Conservation (phyloP, 2,113 vertebrate genomes). For the Leptocoma aspasia region DNA sequence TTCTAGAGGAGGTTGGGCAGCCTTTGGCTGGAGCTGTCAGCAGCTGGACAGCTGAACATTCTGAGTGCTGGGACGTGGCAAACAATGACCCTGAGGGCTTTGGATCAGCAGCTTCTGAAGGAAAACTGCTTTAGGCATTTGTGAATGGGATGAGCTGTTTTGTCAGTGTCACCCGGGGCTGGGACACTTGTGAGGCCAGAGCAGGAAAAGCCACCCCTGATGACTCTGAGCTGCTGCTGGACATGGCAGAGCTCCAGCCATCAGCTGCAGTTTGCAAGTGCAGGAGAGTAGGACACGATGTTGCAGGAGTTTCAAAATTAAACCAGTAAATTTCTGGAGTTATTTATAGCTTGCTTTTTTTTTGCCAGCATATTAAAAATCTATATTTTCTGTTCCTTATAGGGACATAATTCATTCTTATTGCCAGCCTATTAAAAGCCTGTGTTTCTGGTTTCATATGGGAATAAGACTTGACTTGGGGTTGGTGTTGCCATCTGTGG, state of each 20-base stretch:
- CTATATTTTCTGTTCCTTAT: neutral
- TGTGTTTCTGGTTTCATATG: neutral
- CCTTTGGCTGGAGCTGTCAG: neutral
- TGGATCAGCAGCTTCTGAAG: neutral
- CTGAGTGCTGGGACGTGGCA: rapidly evolving
- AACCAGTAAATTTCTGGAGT: neutral
- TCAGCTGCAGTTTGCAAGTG: neutral
- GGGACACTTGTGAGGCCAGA: neutral
- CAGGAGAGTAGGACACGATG: rapidly evolving
- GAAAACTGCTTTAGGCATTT: neutral
- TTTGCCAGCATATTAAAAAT: neutral
- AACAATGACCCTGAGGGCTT: rapidly evolving
- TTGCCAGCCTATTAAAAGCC: neutral
- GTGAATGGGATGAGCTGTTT: neutral
- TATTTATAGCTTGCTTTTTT: neutral
- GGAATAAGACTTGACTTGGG: neutral
- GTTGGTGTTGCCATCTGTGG: neutral
- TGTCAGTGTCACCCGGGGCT: neutral
- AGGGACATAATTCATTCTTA: neutral
- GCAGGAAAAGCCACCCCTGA: rapidly evolving
- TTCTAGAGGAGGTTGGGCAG: neutral
- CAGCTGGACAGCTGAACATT: neutral
- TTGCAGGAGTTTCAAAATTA: neutral
- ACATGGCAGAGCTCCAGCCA: neutral
- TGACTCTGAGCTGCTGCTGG: neutral